Base-by-base conservation (phyloP, 2,113 vertebrate genomes). In the Meles meles region DNA sequence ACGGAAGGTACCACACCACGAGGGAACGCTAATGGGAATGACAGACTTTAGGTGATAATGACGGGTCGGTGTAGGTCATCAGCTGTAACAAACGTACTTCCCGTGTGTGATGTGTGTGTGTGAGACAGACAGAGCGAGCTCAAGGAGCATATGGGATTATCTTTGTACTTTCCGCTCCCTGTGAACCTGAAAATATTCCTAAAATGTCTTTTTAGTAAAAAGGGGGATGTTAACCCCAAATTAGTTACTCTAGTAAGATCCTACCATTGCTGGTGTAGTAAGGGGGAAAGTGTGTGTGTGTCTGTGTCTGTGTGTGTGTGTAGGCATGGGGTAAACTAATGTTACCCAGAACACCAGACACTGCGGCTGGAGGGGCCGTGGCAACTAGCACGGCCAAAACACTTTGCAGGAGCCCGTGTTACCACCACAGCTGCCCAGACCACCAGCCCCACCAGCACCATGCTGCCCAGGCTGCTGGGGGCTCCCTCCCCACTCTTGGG, bases 401-500 rank as follows among this genome's bases (percentile, higher is more conserved):
- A 14, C 15, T 57, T 27, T 29, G 2, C 21, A 31, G 57, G 23
- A 21, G 23, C 14, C 34, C 37, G 1, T 5, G 4, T 4, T 1
- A 34, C 20, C 61, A 42, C 39, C 0, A 3, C 29, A 67, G 57
- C 11, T 9, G 13, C 31, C 3, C 1, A 12, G 76, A 25, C 9
- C 4, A 2, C 23, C 0, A 1, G 2, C 10, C 14, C 20, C 1
- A 7, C 15, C 13, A 18, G 52, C 34, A 3, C n/a, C 2, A 0
- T 5, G 34, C 10, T 15, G 1, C 1, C 23, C 34, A 34, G 6
- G 34, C 25, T 87, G 11, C 42, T 6, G 7, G 37, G 31, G 34
- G 6, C 1, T 23, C n/a, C 11, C 14, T 15, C 12, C 17, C 4
- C 1, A 2, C 34, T 4, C 14, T 17, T 12, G 23, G 90, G 47